Conservation (phyloP, 2,888 invertebrate genomes). For the Axea sp. region DNA sequence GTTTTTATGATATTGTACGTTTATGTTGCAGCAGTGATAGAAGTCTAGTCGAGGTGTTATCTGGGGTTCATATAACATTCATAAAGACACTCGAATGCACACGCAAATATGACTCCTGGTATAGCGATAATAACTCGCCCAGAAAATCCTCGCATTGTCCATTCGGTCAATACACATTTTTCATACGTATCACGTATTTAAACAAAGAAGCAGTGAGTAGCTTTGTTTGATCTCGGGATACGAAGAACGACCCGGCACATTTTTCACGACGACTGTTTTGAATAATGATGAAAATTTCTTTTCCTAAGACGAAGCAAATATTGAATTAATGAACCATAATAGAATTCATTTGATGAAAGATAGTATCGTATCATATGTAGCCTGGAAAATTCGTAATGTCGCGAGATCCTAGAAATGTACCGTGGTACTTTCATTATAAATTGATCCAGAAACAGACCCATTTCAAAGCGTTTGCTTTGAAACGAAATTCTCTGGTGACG, state of each 20-base stretch:
- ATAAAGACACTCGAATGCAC: slow-evolving; percentile 24
- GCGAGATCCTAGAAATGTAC: slow-evolving; percentile 4
- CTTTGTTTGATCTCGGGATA: slow-evolving; percentile 4
- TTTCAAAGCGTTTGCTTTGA: slow-evolving; percentile 40
- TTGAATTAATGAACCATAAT: slow-evolving; percentile 23
- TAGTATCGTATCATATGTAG: background rate
- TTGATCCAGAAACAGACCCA: slow-evolving; percentile 47
- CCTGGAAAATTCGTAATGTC: slow-evolving; percentile 4
- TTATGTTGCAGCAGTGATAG: slow-evolving; percentile 32
- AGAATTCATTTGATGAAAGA: slow-evolving; percentile 8
- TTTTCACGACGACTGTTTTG: background rate
- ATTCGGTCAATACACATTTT: slow-evolving; percentile 25
- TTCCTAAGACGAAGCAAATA: slow-evolving; percentile 19
- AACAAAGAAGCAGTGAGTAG: slow-evolving; percentile 9
- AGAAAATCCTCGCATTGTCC: slow-evolving; percentile 27
- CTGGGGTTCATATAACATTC: slow-evolving; percentile 30
- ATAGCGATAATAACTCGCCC: slow-evolving; percentile 35
- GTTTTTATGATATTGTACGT: slow-evolving; percentile 19
- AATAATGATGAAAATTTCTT: slow-evolving; percentile 7
- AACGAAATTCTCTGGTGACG: slow-evolving; percentile 53
- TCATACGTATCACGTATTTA: slow-evolving; percentile 37
- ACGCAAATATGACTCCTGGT: slow-evolving; percentile 1
- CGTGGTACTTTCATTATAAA: slow-evolving; percentile 46
- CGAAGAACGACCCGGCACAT: background rate
- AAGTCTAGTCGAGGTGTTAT: slow-evolving; percentile 34